Conservation (phyloP, 2,888 invertebrate species). For the Psylliodes chrysocephalus region DNA sequence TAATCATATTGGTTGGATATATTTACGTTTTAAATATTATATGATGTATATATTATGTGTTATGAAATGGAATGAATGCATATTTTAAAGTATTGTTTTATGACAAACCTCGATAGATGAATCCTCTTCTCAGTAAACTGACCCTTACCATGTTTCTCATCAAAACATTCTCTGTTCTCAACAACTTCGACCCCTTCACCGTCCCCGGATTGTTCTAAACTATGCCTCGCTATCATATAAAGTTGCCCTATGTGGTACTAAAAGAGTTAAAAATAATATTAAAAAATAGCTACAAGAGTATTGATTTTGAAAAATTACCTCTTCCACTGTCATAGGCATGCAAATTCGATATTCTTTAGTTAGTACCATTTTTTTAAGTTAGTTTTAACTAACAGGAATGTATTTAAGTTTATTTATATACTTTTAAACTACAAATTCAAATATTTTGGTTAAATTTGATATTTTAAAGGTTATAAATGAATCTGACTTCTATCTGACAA, state of each 20-base stretch:
- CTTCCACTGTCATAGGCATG: slow-evolving; percentile 92
- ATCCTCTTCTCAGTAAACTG: slow-evolving; percentile 92
- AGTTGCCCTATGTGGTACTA: slow-evolving; percentile 92
- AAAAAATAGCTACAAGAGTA: slow-evolving; percentile 18
- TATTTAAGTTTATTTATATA: neutral
- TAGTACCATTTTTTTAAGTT: slow-evolving; percentile 75
- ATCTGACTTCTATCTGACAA: no score
- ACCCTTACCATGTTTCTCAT: slow-evolving; percentile 83
- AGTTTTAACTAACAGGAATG: neutral
- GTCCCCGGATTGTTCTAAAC: slow-evolving; percentile 88
- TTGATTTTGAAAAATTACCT: slow-evolving; percentile 71
- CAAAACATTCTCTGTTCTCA: slow-evolving; percentile 82
- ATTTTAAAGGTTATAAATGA: no score
- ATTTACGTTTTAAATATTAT: neutral
- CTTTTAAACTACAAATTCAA: neutral
- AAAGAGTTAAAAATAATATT: slow-evolving; percentile 51
- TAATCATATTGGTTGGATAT: neutral
- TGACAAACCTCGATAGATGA: slow-evolving; percentile 83
- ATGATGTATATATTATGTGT: slow-evolving; percentile 6
- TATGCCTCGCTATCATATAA: slow-evolving; percentile 95
- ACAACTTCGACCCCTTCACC: slow-evolving; percentile 94
- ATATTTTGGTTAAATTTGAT: neutral
- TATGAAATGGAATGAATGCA: no score
- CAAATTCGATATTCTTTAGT: slow-evolving; percentile 91
- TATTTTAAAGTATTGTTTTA: neutral